Evolutionary conservation across 2,113 vertebrate genomes (phyloP).

Genomic region (Lepus timidus): DNA sequence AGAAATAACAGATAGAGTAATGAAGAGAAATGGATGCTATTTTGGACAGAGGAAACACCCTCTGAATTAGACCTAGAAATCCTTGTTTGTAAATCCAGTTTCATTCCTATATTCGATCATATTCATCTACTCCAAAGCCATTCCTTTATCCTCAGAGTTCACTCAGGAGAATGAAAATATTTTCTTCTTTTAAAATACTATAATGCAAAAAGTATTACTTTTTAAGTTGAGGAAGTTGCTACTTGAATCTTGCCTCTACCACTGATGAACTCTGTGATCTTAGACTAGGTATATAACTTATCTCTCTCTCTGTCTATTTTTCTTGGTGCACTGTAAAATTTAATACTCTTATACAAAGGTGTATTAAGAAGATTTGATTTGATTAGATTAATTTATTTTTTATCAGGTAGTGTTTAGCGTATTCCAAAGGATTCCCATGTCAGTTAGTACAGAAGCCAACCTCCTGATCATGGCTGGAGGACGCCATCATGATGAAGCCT

Average conservation of each 20-base stretch:
- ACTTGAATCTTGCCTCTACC: background rate
- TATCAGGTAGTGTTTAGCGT: background rate
- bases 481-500: background rate
- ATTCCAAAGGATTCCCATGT: background rate
- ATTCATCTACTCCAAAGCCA: background rate
- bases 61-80: background rate
- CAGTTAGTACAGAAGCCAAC: background rate
- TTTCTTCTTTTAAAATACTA: background rate
- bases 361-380: background rate
- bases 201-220: background rate
- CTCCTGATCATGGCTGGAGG: background rate
- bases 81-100: background rate
- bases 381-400: background rate
- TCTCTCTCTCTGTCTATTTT: background rate
- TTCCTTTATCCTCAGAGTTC: background rate
- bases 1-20: background rate
- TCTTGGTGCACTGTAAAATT: background rate
- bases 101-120: background rate
- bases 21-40: background rate
- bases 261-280: no score
- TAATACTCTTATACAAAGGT: background rate
- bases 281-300: fast-evolving
- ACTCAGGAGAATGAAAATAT: background rate
- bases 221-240: background rate
- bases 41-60: background rate